Evolutionary conservation across 2,797 vertebrate genomes (phyloP), one percentile per base, ranked within the genome.

Genomic region (Gymnodraco acuticeps): DNA sequence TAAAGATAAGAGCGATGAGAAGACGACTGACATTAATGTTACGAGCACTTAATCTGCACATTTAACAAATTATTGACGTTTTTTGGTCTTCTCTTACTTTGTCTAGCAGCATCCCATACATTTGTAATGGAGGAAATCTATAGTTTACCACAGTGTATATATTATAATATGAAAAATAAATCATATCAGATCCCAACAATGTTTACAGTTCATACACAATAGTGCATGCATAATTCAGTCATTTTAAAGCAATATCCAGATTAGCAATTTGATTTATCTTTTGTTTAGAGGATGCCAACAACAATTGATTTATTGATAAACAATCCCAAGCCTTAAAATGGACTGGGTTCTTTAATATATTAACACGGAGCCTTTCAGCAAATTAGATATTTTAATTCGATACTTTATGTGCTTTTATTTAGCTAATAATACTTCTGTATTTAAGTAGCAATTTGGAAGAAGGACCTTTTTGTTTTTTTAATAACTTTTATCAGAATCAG

Each of bases 241-340:
- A 27, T 27, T 27, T 27, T 13, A 51, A 52, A 46, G 1, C 1
- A 3, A 62, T 71, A 33, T 41, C 0, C 31, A 11, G 12, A 67
- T 31, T 55, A 23, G 11, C 33, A 1, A 19, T 59, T n/a, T 1
- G 0, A 47, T 66, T 43, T 60, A 10, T 13, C 42, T n/a, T 38
- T 38, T 38, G 33, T 38, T 6, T 38, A 9, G 33, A 45, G 13
- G 23, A 17, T 47, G 53, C 51, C 46, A 65, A 43, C 52, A 12
- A 45, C 17, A 10, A 70, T 51, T 51, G 45, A 73, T 73, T 67
- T 52, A 52, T 77, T 75, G 55, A 53, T 33, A 42, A 42, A 50
- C 19, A 68, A 47, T 15, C 20, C 16, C 59, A 59, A 62, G 54
- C 45, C 10, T 17, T 33, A 63, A 38, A 27, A 70, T 66, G 14